Evolutionary conservation across 1,140 invertebrate genomes (phyloP), one percentile per base, ranked within the genome.

Genomic region (Lethocerus indicus): DNA sequence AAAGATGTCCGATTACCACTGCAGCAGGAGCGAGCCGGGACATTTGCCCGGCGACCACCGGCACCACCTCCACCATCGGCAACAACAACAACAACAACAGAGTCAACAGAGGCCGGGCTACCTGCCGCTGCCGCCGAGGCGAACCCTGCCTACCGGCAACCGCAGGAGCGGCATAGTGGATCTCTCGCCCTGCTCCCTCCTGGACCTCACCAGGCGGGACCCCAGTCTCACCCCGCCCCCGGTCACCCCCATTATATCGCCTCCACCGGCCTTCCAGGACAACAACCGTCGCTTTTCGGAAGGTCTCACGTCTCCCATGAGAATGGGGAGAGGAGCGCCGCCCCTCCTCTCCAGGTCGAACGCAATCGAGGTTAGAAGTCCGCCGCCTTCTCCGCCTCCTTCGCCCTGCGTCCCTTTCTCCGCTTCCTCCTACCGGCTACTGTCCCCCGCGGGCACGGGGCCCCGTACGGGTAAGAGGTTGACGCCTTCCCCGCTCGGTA

Each of bases 261-360:
- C 73, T 12, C 73, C 73, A 1, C 73, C 72, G 2, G 73, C 73
- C 1, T 75, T 75, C 57, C 73, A 74, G 56, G 72, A 74, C 36
- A 47, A 37, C 64, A 59, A 44, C 55, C 51, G 29, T 39, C 9
- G 1, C 13, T 39, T 39, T 39, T 25, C 26, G 42, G 42, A 44
- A 18, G 23, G 27, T 6, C 26, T 28, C 25, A 2, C 25, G 2
- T 44, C 42, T 2, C 42, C 42, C 3, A 16, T 25, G 21, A 26
- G 42, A 39, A n/a, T 24, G 26, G 48, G 21, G n/a, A n/a, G n/a
- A n/a, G n/a, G n/a, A n/a, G n/a, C n/a, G n/a, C n/a, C n/a, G n/a
- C n/a, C n/a, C n/a, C n/a, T n/a, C 0, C 18, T 49, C 2, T 47
- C 57, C 1, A 45, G 61, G 39, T 57, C 47, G 29, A 61, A 59